phyloP scores from a whole-genome alignment of 2,888 invertebrate genomes.

The Mythimna impura region DNA sequence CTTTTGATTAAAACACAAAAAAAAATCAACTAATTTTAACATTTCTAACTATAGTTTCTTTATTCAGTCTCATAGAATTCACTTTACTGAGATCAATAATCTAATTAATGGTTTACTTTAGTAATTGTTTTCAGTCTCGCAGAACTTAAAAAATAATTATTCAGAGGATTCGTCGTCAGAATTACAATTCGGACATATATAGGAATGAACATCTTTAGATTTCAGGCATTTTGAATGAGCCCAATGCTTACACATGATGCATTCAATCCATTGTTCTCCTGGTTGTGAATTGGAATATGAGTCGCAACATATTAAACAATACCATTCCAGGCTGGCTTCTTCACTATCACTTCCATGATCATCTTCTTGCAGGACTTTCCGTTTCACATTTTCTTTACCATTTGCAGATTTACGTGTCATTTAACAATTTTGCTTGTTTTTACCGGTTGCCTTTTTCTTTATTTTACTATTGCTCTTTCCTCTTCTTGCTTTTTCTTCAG shows the following conservation, averaged over 20 bases:
- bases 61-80: too few relatives aligned
- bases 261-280: neutral
- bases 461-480: neutral
- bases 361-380: neutral
- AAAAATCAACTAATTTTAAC: too few relatives aligned
- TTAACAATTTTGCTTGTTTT: neutral
- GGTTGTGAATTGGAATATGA: neutral
- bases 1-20: too few relatives aligned
- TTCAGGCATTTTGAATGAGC: neutral
- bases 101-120: too few relatives aligned
- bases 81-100: too few relatives aligned
- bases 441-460: neutral
- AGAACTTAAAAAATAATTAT: too few relatives aligned
- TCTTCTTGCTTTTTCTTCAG: neutral
- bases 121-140: accelerated
- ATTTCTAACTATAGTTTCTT: too few relatives aligned
- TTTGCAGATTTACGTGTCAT: neutral
- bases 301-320: neutral
- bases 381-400: neutral
- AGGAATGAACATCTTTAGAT: too few relatives aligned
- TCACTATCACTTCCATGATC: neutral
- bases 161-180: too few relatives aligned
- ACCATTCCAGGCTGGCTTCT: constrained; percentile 1
- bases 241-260: neutral
- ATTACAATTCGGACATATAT: too few relatives aligned